A percentile compares a stretch with the other conserved stretches of the same genome.
These are phyloP conservation scores for Aptenodytes patagonicus DNA, from an alignment of 2,113 vertebrate species.

Conservation along the genomic window DNA sequence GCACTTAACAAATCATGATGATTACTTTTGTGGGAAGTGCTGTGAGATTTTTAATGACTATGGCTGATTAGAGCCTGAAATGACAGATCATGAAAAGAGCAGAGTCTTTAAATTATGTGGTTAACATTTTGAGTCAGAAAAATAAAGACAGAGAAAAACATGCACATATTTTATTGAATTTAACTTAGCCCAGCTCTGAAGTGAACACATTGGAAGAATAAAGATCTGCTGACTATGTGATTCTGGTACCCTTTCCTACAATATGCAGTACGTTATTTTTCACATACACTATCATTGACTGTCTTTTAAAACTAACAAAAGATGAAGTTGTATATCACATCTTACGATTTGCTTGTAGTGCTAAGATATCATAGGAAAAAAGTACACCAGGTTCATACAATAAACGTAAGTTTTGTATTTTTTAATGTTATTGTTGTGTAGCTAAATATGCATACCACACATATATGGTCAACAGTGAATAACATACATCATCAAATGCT, in stretches of 20 bases:
- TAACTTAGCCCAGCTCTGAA: background rate
- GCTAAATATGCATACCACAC: background rate
- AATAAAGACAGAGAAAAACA: background rate
- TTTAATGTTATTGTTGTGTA: background rate
- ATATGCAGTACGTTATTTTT: background rate
- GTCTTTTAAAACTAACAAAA: background rate
- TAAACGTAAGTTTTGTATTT: background rate
- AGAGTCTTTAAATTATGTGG: background rate
- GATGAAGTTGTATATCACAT: background rate
- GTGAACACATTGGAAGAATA: background rate
- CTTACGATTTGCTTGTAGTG: background rate
- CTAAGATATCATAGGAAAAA: background rate
- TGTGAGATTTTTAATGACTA: constrained; percentile 16
- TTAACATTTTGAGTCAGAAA: background rate
- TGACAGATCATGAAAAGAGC: constrained; percentile 18
- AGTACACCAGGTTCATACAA: background rate
- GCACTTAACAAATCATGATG: constrained; percentile 27
- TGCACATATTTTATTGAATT: background rate
- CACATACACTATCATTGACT: background rate
- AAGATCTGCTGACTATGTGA: background rate
- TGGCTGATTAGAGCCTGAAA: constrained; percentile 16
- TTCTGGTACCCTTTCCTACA: background rate
- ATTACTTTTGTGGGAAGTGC: background rate
- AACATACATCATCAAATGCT: background rate
- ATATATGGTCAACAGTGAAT: background rate